phyloP scores from a whole-genome alignment of 2,113 vertebrate genomes.

The Ammospiza nelsoni region DNA sequence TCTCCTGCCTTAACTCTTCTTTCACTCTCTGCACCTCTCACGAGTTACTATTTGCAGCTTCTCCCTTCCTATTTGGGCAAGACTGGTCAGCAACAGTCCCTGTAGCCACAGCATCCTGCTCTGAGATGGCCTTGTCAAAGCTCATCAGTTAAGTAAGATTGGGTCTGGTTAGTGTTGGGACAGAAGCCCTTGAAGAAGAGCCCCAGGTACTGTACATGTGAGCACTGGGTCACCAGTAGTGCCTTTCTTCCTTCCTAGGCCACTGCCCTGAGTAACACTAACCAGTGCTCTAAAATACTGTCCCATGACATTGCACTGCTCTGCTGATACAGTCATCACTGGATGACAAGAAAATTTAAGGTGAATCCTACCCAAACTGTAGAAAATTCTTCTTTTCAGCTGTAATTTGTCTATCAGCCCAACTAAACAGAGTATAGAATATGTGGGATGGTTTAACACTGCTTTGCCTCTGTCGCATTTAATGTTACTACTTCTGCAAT shows the following conservation, averaged over 20 bases:
- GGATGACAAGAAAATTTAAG: not conserved
- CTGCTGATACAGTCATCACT: not conserved
- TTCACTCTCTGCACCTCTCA: not conserved
- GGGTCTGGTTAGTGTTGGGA: not conserved
- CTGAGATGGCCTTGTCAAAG: not conserved
- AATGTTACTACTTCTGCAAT: not conserved
- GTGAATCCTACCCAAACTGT: not conserved
- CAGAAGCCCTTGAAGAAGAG: not conserved
- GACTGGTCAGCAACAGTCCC: not conserved
- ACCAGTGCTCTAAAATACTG: not conserved
- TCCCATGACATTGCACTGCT: not conserved
- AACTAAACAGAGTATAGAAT: not conserved
- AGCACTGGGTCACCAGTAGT: not conserved
- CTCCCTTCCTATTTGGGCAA: not conserved
- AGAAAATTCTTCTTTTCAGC: not conserved
- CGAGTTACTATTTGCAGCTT: accelerated
- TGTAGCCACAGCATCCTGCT: not conserved
- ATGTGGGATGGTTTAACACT: not conserved
- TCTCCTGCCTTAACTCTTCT: not conserved
- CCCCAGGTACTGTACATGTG: not conserved
- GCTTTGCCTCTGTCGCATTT: not conserved
- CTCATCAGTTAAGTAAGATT: not conserved
- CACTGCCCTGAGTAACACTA: not conserved
- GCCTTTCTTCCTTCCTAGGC: not conserved
- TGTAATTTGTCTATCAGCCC: not conserved